phyloP scores from a whole-genome alignment of 2,113 vertebrate genomes.

The Coreoperca whiteheadi region DNA sequence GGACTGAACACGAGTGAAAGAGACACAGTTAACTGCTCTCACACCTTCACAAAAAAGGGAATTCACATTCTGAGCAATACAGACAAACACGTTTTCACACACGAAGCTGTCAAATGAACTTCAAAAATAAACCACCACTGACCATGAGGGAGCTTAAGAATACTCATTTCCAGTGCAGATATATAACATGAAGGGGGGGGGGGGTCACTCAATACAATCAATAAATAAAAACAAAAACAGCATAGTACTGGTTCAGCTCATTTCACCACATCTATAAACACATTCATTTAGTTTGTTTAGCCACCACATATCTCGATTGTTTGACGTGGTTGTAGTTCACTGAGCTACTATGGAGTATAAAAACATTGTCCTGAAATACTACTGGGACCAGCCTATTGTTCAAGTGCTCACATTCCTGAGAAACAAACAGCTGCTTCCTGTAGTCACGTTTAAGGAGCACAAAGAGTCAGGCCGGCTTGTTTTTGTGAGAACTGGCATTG shows the following conservation, averaged over 20 bases:
- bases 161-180: slow-evolving; percentile 43
- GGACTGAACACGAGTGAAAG: slow-evolving; percentile 28
- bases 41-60: slow-evolving; percentile 47
- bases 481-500: slow-evolving; percentile 18
- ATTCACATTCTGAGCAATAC: slow-evolving; percentile 1
- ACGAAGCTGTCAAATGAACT: slow-evolving; percentile 9
- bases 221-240: slow-evolving; percentile 54
- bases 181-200: slow-evolving; percentile 15
- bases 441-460: slow-evolving; percentile 44
- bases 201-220: slow-evolving; percentile 60
- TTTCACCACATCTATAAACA: slow-evolving; percentile 64
- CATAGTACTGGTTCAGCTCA: slow-evolving; percentile 47
- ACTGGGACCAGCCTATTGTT: slow-evolving; percentile 64
- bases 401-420: slow-evolving; percentile 80
- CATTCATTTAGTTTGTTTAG: slow-evolving; percentile 52
- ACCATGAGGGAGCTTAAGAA: slow-evolving; percentile 8
- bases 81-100: slow-evolving; percentile 30
- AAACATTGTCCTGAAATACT: slow-evolving; percentile 72
- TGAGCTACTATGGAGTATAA: slow-evolving; percentile 68
- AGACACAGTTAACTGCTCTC: slow-evolving; percentile 15
- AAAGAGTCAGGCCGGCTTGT: slow-evolving; percentile 13
- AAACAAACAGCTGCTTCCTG: slow-evolving; percentile 77
- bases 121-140: background rate
- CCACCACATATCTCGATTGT: slow-evolving; percentile 41
- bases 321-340: slow-evolving; percentile 27